Conservation (phyloP, 2,113 vertebrate species). For the Clarias macrocephalus region DNA sequence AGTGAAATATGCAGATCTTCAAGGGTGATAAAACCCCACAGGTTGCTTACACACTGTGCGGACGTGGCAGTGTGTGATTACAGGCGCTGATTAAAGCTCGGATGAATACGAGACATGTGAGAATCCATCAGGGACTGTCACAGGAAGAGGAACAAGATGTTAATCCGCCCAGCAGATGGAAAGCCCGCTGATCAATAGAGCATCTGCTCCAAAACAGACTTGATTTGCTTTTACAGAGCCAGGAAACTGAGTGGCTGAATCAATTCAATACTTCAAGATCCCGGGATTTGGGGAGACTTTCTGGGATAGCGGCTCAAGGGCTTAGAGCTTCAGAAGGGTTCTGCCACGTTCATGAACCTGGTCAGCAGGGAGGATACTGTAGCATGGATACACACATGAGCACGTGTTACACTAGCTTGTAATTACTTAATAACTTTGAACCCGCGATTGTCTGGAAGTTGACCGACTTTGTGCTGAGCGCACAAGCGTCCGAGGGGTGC, state of each 20-base stretch:
- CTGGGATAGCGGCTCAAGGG: not conserved
- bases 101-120: constrained; percentile 3
- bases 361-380: constrained; percentile 52
- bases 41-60: not conserved
- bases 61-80: not conserved
- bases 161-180: constrained; percentile 32
- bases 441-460: not conserved
- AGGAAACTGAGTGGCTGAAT: constrained; percentile 27
- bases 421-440: not conserved
- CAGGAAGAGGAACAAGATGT: constrained; percentile 41
- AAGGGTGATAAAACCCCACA: not conserved
- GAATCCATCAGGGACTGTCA: constrained; percentile 35
- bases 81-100: not conserved
- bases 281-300: not conserved
- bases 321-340: not conserved
- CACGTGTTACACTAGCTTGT: not conserved
- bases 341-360: not conserved
- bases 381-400: constrained; percentile 30
- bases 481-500: too few relatives aligned
- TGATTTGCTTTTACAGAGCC: not conserved
- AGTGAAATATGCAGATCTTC: not conserved
- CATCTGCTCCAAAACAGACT: constrained; percentile 22
- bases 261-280: constrained; percentile 21
- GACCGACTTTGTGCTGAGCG: too few relatives aligned
- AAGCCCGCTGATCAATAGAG: constrained; percentile 37